These are phyloP conservation scores for Cryptocephalus primarius DNA, from an alignment of 2,888 invertebrate genomes.

Conservation along the genomic window DNA sequence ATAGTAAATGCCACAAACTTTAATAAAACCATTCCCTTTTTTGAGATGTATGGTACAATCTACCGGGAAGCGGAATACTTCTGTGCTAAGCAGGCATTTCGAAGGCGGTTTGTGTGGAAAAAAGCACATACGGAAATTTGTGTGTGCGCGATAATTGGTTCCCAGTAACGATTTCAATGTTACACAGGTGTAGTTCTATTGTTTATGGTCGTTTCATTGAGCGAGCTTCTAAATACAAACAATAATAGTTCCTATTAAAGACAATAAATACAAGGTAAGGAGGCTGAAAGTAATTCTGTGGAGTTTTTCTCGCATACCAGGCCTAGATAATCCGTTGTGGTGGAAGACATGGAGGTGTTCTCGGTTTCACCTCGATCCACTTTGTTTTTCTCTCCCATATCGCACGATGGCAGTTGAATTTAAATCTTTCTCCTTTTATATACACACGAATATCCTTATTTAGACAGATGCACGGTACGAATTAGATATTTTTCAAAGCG, in stretches of 20 bases:
- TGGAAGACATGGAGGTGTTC: neutral
- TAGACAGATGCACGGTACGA: constrained; percentile 8
- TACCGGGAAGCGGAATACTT: too few species aligned
- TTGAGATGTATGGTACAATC: too few species aligned
- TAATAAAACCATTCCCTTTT: too few species aligned
- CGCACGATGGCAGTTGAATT: constrained; percentile 18
- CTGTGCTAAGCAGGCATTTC: too few species aligned
- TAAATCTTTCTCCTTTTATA: constrained; percentile 15
- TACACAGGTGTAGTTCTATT: constrained; percentile 29
- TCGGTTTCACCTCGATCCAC: constrained; percentile 20
- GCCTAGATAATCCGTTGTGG: constrained; percentile 21
- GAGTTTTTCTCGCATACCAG: constrained; percentile 26
- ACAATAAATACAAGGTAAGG: constrained; percentile 30
- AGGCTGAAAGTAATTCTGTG: constrained; percentile 21
- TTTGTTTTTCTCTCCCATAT: constrained; percentile 18
- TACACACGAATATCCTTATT: constrained; percentile 11
- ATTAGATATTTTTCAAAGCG: constrained; percentile 13
- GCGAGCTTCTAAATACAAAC: constrained; percentile 27
- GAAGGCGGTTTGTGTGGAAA: too few species aligned
- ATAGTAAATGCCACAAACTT: too few species aligned
- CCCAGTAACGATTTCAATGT: constrained; percentile 19
- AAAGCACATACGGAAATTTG: constrained; percentile 21
- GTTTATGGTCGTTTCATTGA: constrained; percentile 29
- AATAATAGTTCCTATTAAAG: constrained; percentile 30
- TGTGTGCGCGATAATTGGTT: constrained; percentile 12